Percentiles rank a stretch among this genome's conserved stretches.
Evolutionary conservation across 2,888 invertebrate species (phyloP).

Genomic region (Rhamnusium bicolor): DNA sequence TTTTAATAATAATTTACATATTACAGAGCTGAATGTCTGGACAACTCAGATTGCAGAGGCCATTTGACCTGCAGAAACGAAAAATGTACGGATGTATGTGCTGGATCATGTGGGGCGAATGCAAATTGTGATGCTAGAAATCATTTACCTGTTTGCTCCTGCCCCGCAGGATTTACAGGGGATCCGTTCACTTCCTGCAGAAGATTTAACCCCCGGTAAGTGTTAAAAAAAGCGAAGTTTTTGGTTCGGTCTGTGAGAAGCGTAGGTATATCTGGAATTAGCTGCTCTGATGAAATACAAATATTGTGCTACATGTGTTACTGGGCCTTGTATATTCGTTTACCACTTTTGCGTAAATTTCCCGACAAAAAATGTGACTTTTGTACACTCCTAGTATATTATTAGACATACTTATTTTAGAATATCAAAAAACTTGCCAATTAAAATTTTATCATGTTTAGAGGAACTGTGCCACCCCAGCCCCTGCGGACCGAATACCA

Average conservation of each 20-base stretch:
- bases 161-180: conserved; percentile 85
- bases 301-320: no score
- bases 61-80: conserved; percentile 83
- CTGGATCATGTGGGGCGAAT: conserved; percentile 82
- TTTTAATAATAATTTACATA: background rate
- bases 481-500: conserved; percentile 87
- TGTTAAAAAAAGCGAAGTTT: no score
- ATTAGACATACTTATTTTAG: no score
- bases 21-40: conserved; percentile 70
- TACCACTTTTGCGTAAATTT: no score
- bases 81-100: conserved; percentile 86
- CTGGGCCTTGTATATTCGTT: no score
- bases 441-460: no score
- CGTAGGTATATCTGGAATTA: no score
- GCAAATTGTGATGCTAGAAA: conserved; percentile 85
- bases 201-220: conserved; percentile 82
- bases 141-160: conserved; percentile 85
- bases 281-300: no score
- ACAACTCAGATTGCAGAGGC: conserved; percentile 83
- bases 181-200: conserved; percentile 84
- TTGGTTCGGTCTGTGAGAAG: no score
- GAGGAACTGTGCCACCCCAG: conserved; percentile 89
- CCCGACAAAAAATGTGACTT: no score
- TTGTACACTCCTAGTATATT: no score
- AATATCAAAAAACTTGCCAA: no score